phyloP scores from a whole-genome alignment of 1,140 invertebrate genomes.

The Orchestia grillus region DNA sequence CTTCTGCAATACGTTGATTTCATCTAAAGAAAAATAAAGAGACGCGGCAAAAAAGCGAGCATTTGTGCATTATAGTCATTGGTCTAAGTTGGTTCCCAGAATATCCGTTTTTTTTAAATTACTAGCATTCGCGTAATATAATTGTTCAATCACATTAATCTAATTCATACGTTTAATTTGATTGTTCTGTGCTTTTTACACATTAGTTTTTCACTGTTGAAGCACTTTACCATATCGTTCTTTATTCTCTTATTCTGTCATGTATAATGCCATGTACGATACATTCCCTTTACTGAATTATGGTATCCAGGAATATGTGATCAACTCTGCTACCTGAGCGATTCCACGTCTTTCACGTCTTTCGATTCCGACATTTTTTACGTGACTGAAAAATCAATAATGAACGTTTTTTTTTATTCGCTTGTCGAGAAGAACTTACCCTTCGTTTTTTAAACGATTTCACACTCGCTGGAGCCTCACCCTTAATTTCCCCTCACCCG shows the following conservation, averaged over 20 bases:
- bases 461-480: slow-evolving; percentile 22
- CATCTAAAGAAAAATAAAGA: background rate
- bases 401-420: background rate
- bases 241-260: background rate
- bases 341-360: background rate
- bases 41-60: background rate
- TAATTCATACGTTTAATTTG: background rate
- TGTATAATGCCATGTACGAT: too few relatives aligned
- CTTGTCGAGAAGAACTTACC: background rate
- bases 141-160: background rate
- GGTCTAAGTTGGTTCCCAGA: background rate
- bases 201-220: background rate
- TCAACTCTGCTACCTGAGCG: too few relatives aligned
- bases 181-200: background rate
- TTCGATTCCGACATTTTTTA: background rate
- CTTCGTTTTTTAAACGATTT: background rate
- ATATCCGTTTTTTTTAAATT: background rate
- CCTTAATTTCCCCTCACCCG: slow-evolving; percentile 42
- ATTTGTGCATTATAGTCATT: background rate
- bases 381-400: background rate
- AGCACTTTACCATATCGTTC: background rate
- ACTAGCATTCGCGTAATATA: background rate
- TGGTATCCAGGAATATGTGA: too few relatives aligned
- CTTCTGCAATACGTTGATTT: background rate
- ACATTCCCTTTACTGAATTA: too few relatives aligned